A percentile compares a stretch with the other conserved stretches of the same genome.
Conservation (phyloP, 2,888 invertebrate species). For the Cephus runcator region DNA sequence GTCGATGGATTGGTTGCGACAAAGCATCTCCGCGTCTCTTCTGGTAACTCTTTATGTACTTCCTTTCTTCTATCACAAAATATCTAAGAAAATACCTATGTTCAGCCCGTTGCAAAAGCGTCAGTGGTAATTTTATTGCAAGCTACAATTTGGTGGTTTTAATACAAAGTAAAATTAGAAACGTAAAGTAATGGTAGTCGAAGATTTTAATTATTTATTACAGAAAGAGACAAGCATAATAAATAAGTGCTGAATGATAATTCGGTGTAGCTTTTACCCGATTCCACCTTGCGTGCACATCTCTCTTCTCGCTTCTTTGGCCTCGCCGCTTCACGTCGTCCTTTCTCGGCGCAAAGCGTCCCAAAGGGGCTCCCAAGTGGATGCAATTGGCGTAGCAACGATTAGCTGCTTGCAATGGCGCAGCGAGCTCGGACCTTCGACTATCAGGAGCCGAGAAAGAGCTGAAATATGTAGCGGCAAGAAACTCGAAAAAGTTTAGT, state of each 20-base stretch:
- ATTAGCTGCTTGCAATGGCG: not conserved
- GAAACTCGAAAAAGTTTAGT: constrained; percentile 11
- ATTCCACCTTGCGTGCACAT: not conserved
- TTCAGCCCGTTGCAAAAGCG: not conserved
- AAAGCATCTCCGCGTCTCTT: not conserved
- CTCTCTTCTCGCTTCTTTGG: not conserved
- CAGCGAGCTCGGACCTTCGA: not conserved
- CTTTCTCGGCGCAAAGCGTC: not conserved
- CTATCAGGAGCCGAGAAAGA: not conserved
- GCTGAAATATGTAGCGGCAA: not conserved
- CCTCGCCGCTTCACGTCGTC: not conserved
- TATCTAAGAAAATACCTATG: not conserved
- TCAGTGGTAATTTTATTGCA: not conserved
- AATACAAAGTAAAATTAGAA: not conserved
- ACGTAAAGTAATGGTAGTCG: not conserved
- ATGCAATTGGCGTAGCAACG: not conserved
- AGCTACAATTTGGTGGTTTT: not conserved
- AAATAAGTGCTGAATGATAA: not conserved
- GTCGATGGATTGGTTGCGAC: not conserved
- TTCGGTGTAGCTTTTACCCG: not conserved
- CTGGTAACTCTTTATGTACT: not conserved
- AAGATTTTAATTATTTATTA: not conserved
- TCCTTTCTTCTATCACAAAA: not conserved
- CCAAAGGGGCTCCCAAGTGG: not conserved
- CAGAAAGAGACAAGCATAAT: not conserved